Conservation (phyloP, 2,113 vertebrate genomes). For the Alethe castanea region DNA sequence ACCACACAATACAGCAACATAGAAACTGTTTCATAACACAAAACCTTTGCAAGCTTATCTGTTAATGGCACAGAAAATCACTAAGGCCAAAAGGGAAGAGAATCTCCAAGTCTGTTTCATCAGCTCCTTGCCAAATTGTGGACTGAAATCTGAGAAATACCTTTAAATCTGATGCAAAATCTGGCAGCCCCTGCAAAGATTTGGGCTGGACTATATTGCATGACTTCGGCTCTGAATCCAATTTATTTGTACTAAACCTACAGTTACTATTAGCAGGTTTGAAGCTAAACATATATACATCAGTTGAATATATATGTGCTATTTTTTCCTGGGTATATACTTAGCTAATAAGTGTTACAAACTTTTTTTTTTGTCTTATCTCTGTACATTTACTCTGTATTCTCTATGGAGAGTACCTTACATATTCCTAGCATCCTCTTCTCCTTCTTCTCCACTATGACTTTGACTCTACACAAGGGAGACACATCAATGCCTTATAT, state of each 20-base stretch:
- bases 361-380: not conserved
- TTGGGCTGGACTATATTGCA: not conserved
- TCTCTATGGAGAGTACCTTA: not conserved
- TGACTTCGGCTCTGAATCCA: not conserved
- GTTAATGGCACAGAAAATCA: not conserved
- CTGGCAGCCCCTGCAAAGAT: not conserved
- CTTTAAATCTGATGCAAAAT: not conserved
- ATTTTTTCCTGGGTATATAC: not conserved
- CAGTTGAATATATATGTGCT: not conserved
- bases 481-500: not conserved
- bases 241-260: not conserved
- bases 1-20: not conserved
- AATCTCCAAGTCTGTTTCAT: not conserved
- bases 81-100: not conserved
- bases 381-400: not conserved
- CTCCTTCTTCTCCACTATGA: not conserved
- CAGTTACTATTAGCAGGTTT: not conserved
- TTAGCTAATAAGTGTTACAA: not conserved
- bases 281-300: not conserved
- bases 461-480: not conserved
- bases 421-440: not conserved
- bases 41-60: not conserved
- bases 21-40: not conserved
- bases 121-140: not conserved
- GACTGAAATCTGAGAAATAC: not conserved